A percentile compares a stretch with the other conserved stretches of the same genome.
Conservation (phyloP, 2,888 invertebrate species). For the Deilephila porcellus region DNA sequence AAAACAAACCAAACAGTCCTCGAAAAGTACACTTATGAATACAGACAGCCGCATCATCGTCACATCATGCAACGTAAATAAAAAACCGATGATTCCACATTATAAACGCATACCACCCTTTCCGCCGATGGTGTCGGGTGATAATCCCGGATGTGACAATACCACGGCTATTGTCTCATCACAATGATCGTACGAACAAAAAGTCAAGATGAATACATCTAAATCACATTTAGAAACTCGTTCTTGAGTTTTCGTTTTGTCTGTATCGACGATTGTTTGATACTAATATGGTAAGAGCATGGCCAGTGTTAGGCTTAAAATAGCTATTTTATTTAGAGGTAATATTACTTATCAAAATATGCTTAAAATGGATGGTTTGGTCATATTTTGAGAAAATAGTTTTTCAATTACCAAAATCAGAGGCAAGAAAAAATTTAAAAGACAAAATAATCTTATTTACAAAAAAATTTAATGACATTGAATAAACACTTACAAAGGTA, state of each 20-base stretch:
- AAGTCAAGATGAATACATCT: conserved; percentile 79
- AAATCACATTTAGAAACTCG: conserved; percentile 61
- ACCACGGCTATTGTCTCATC: conserved; percentile 76
- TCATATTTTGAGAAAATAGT: too few species aligned
- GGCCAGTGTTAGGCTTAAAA: not conserved
- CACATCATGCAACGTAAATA: not conserved
- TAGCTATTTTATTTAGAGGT: too few species aligned
- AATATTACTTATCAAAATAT: too few species aligned
- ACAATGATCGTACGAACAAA: conserved; percentile 79
- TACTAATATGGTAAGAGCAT: not conserved
- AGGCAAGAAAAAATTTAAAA: too few species aligned
- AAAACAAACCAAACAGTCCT: not conserved
- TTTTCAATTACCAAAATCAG: too few species aligned
- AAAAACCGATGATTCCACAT: conserved; percentile 78
- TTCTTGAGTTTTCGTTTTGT: conserved; percentile 15
- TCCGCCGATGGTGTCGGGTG: conserved; percentile 83
- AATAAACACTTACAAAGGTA: too few species aligned
- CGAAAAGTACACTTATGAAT: not conserved
- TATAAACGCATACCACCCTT: conserved; percentile 81
- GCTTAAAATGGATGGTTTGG: too few species aligned
- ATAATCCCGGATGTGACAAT: conserved; percentile 81
- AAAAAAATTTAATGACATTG: too few species aligned
- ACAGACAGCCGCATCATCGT: not conserved
- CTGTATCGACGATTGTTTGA: not conserved
- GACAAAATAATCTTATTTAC: too few species aligned